A percentile compares a stretch with the other conserved stretches of the same genome.
These are phyloP conservation scores for Bubo scandiacus DNA, from an alignment of 2,113 vertebrate species.

Conservation along the genomic window DNA sequence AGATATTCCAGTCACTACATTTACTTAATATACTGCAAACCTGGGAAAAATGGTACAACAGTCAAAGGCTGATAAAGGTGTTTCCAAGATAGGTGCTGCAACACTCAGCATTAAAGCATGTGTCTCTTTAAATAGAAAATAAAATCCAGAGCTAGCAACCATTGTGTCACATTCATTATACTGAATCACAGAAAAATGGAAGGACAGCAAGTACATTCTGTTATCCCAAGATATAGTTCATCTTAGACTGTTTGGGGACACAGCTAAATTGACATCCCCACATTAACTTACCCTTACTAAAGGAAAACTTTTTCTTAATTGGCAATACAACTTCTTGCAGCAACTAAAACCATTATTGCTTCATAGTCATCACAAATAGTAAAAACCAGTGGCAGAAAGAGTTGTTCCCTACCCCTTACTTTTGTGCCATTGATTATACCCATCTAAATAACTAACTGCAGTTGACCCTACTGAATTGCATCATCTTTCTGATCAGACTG, in stretches of 20 bases:
- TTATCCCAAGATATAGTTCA: neutral
- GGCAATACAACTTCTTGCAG: neutral
- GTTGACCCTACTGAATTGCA: neutral
- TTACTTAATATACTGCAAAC: neutral
- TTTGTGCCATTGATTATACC: neutral
- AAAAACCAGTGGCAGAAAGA: neutral
- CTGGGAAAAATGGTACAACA: neutral
- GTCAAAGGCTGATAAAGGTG: neutral
- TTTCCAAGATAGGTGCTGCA: neutral
- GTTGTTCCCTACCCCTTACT: neutral
- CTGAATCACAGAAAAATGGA: neutral
- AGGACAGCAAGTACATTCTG: neutral
- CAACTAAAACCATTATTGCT: neutral
- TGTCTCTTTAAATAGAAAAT: neutral
- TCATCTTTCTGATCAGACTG: neutral
- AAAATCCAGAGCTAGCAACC: neutral
- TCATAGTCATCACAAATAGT: neutral
- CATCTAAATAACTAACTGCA: neutral
- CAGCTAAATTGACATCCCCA: neutral
- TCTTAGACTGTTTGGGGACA: neutral
- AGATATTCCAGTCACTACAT: neutral
- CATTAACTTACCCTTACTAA: neutral
- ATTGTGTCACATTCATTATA: neutral
- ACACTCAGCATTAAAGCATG: fast-evolving
- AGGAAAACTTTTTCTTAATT: neutral